Base-by-base conservation (phyloP, 2,113 vertebrate genomes). In the Pelvicachromis taeniatus region DNA sequence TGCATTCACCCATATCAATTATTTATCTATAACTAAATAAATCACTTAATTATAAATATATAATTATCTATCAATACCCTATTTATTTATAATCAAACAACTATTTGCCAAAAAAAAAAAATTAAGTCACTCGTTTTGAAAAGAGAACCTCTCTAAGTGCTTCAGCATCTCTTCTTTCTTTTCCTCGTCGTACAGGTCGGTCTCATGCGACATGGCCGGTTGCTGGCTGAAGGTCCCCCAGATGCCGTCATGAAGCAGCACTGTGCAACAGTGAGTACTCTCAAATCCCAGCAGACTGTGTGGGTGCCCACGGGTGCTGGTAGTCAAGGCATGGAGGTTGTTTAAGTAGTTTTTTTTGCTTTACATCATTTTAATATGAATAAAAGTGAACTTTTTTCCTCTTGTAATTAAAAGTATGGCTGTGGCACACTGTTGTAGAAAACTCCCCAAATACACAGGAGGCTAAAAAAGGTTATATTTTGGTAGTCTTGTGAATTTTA, bases 181-280 rank as follows among this genome's bases (percentile, higher is more conserved):
- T 40, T 78, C 11, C 85, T 11, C 2, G 17, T 75, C 29, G 9
- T 89, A 3, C 23, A 96, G 96, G 96, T 97, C 1, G 96, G 96
- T 58, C 94, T 97, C 59, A 97, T 97, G 96, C 90, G 96, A 68
- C 94, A 95, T 1, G 96, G 96, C 6, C 35, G 31, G 42, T 85
- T 97, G 63, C 84, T 97, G 82, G 96, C 96, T 52, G 96, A 97
- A 86, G 94, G 93, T 54, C 91, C 92, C 56, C 96, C 96, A 48
- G 96, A 96, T 0, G 84, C 54, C 0, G 87, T 97, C 52, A 97
- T 96, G 95, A 95, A 95, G 81, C 91, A 92, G 81, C 95, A 96
- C 93, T 92, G 80, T 16, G 92, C 95, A 10, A 53, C 86, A 10
- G 96, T 96, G 79, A 91, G 95, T 94, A 19, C 33, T 45, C 1